Percentiles rank a stretch among this genome's conserved stretches.
Conservation (phyloP, 2,797 vertebrate species). For the Eurystomus glaucurus region DNA sequence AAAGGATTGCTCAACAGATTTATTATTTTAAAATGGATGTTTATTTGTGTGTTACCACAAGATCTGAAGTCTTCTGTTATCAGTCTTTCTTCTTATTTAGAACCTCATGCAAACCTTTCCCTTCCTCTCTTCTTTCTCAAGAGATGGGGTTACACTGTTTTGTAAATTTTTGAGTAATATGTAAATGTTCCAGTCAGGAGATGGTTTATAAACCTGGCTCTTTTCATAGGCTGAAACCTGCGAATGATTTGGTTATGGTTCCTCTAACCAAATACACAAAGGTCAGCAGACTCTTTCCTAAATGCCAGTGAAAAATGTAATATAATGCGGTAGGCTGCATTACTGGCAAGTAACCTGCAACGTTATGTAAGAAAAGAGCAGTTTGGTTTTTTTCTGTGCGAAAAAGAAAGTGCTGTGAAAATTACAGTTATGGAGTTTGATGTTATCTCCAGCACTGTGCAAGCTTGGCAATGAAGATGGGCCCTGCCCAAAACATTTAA, state of each 20-base stretch:
- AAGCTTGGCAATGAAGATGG: neutral
- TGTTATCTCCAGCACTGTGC: neutral
- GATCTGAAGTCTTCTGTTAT: neutral
- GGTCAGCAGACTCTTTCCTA: neutral
- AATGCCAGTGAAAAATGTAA: neutral
- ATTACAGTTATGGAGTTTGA: neutral
- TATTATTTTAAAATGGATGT: neutral
- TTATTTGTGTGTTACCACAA: neutral
- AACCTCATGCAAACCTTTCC: neutral
- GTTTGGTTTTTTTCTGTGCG: too few relatives aligned
- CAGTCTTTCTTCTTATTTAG: neutral
- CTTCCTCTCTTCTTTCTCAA: neutral
- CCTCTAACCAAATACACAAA: neutral
- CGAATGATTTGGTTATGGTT: neutral
- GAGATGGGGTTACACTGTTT: neutral
- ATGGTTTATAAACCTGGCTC: neutral
- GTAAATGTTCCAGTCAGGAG: neutral
- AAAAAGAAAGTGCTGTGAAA: neutral
- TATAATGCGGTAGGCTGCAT: neutral
- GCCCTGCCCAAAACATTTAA: neutral
- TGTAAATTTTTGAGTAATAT: neutral
- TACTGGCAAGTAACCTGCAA: neutral
- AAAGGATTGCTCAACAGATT: neutral
- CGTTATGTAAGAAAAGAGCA: neutral
- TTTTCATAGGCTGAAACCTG: neutral